Conservation (phyloP, 1,140 invertebrate genomes). For the Andricus grossulariae region DNA sequence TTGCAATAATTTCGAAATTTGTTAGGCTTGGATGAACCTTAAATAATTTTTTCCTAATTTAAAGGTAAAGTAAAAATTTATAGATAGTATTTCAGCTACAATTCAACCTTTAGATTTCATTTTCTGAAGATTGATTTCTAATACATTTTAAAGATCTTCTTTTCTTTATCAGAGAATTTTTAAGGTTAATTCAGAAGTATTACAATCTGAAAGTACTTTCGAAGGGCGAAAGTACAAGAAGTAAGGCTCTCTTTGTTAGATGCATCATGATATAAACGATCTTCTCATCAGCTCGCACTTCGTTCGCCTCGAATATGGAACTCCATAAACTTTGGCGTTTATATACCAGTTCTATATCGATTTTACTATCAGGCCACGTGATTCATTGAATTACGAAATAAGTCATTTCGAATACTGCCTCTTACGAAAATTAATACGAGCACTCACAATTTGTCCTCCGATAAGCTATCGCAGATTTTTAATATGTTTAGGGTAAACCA, state of each 20-base stretch:
- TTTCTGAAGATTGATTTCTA: too few species aligned
- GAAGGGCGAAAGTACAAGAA: neutral
- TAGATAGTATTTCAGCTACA: too few species aligned
- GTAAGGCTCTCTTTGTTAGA: neutral
- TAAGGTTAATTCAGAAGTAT: neutral
- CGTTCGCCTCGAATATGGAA: neutral
- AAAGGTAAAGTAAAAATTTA: too few species aligned
- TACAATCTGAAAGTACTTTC: neutral
- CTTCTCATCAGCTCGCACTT: neutral
- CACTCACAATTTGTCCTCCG: conserved; percentile 40
- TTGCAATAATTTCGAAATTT: too few species aligned
- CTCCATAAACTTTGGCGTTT: conserved; percentile 57
- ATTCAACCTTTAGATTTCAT: too few species aligned
- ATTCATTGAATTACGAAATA: conserved; percentile 60
- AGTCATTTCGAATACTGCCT: conserved; percentile 58
- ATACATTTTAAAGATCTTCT: neutral
- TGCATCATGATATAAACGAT: neutral
- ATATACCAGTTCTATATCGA: conserved; percentile 64
- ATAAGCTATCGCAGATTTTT: too few species aligned
- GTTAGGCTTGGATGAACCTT: too few species aligned
- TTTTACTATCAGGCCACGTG: conserved; percentile 57
- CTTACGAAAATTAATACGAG: conserved; percentile 60
- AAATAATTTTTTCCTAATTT: too few species aligned
- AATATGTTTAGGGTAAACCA: too few species aligned
- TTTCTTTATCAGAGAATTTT: neutral